These are phyloP conservation scores for Australoheros scitulus DNA, from an alignment of 2,113 vertebrate genomes.

Conservation along the genomic window DNA sequence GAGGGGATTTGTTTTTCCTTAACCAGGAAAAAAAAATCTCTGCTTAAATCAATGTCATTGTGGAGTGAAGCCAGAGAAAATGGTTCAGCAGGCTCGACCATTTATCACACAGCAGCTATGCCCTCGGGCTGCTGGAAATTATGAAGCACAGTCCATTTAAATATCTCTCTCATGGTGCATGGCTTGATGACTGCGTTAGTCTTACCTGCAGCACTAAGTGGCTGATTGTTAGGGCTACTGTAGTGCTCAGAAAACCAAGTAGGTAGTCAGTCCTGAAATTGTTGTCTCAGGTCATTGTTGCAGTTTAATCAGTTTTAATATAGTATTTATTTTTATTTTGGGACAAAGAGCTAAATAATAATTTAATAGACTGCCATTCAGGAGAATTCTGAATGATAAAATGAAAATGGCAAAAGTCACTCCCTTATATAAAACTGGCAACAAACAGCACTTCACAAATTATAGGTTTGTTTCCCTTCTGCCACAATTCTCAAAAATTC, in stretches of 20 bases:
- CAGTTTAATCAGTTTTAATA: not conserved
- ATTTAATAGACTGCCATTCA: not conserved
- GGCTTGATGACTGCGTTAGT: not conserved
- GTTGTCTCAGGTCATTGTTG: not conserved
- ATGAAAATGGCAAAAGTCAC: too few relatives aligned
- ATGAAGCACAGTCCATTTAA: not conserved
- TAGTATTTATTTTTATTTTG: not conserved
- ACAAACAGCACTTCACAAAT: too few relatives aligned
- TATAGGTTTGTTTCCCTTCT: too few relatives aligned
- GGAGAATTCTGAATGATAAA: not conserved
- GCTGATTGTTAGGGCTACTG: not conserved
- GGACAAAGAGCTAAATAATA: not conserved
- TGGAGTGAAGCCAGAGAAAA: not conserved
- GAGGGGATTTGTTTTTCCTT: not conserved
- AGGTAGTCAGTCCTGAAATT: not conserved
- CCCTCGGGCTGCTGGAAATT: not conserved
- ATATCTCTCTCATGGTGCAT: not conserved
- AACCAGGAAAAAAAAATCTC: not conserved
- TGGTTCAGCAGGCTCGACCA: not conserved
- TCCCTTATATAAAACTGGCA: too few relatives aligned
- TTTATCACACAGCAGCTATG: not conserved
- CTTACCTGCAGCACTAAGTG: not conserved
- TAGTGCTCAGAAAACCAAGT: not conserved
- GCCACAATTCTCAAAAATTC: too few relatives aligned
- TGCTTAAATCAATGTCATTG: not conserved